Base-by-base conservation (phyloP, 1,140 invertebrate species). In the Hyphantria cunea region DNA sequence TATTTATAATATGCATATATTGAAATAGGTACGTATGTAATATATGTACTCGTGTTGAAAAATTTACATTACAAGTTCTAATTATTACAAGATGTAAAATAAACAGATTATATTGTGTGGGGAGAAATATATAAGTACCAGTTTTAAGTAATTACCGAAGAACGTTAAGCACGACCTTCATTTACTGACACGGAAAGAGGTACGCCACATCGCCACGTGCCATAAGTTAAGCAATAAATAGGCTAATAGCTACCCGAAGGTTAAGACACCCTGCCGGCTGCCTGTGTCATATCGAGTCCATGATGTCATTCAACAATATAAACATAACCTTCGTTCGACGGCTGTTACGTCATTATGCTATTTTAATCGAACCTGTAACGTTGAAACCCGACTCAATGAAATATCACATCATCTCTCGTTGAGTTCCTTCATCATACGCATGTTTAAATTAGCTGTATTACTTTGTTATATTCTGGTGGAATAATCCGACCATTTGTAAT, bases 291-390 rank as follows among this genome's bases (percentile, higher is more conserved):
- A n/a, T 39, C 44, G 33, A n/a, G 11, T 12, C 10, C 13, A 59
- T 84, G 82, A 84, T 82, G 80, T 84, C 82, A 84, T 64, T 62
- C 39, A 49, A 72, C 72, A 58, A 78, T 81, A 83, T 83, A 81
- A 73, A 72, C 64, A 56, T 63, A 65, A 68, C 80, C 82, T 84
- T 79, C 78, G 53, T 84, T 79, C 78, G 53, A 73, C 72, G 63
- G 59, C 65, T 44, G 62, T 81, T 76, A 82, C 81, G 83, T 81
- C 81, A 86, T 47, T 45, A 5, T 54, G 63, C 70, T 85, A 85
- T 85, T 83, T 83, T 82, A 52, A n/a, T n/a, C 41, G 41, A 44
- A 44, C 6, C 0, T 44, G 41, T 44, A n/a, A 0, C 6, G 12
- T 44, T 7, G 7, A 6, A 12, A 44, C 11, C 41, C 41, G 6